Conservation (phyloP, 1,140 invertebrate species). For the Helicoverpa armigera region DNA sequence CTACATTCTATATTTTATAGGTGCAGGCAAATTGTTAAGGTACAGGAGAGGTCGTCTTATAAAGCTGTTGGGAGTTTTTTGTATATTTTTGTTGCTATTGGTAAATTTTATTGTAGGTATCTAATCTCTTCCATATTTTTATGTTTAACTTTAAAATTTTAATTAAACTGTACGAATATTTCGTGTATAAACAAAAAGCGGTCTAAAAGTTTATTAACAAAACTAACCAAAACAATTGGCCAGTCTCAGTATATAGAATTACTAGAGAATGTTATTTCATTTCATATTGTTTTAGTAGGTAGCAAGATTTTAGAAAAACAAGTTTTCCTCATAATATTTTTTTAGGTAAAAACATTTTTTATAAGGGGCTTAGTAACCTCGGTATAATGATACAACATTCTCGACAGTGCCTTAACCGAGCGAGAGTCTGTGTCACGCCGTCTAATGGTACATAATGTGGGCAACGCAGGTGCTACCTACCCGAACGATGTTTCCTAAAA, state of each 20-base stretch:
- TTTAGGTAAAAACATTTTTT: not conserved
- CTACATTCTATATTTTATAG: slow-evolving; percentile 72
- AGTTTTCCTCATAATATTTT: no score
- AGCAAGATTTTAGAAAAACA: not conserved
- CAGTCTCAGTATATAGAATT: no score
- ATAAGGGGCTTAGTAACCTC: slow-evolving; percentile 22
- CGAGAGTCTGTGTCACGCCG: slow-evolving; percentile 59
- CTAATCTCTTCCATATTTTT: not conserved
- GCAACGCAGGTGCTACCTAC: slow-evolving; percentile 69
- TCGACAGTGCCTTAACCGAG: slow-evolving; percentile 53
- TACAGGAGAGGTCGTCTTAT: slow-evolving; percentile 46
- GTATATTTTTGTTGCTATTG: not conserved
- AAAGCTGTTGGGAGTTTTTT: slow-evolving; percentile 1
- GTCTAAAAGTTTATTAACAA: no score
- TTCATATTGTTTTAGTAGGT: slow-evolving; percentile 22
- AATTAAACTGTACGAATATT: not conserved
- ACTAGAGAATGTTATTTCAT: no score
- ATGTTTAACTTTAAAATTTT: not conserved
- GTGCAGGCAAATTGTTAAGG: slow-evolving; percentile 61
- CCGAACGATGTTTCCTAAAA: slow-evolving; percentile 73
- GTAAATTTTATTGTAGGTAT: slow-evolving; percentile 11
- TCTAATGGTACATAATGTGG: slow-evolving; percentile 71
- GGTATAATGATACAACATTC: slow-evolving; percentile 23
- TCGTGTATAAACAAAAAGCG: not conserved
- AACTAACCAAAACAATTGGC: no score